Conservation (phyloP, 2,113 vertebrate genomes). For the Hiodon alosoides region DNA sequence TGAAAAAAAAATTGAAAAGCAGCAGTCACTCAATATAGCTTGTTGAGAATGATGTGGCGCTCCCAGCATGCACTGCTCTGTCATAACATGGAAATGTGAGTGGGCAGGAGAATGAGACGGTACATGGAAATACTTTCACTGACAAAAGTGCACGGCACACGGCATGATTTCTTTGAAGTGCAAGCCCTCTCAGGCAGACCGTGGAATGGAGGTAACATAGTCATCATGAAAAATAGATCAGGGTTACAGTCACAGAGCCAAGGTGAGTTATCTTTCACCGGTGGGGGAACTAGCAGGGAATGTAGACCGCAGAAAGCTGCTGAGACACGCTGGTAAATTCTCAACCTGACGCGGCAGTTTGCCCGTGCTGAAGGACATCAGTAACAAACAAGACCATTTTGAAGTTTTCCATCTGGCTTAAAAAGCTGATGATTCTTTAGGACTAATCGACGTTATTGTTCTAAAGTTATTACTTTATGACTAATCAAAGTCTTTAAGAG, state of each 20-base stretch:
- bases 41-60: not conserved
- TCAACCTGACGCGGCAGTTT: not conserved
- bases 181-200: constrained; percentile 9
- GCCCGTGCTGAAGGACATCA: not conserved
- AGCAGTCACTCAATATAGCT: too few relatives aligned
- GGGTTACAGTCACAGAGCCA: constrained; percentile 16
- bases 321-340: not conserved
- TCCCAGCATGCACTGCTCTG: not conserved
- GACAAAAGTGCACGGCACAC: not conserved
- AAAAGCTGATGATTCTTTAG: not conserved
- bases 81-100: not conserved
- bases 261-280: constrained; percentile 6
- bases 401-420: not conserved
- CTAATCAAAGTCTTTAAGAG: not conserved
- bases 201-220: constrained; percentile 8
- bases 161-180: constrained; percentile 18
- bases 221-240: constrained; percentile 25
- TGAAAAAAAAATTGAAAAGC: too few relatives aligned
- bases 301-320: not conserved
- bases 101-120: not conserved
- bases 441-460: too few relatives aligned
- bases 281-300: constrained; percentile 14
- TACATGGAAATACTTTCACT: constrained; percentile 13
- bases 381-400: not conserved
- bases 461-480: too few relatives aligned